Conservation (phyloP, 2,113 vertebrate genomes). For the Lagopus muta region DNA sequence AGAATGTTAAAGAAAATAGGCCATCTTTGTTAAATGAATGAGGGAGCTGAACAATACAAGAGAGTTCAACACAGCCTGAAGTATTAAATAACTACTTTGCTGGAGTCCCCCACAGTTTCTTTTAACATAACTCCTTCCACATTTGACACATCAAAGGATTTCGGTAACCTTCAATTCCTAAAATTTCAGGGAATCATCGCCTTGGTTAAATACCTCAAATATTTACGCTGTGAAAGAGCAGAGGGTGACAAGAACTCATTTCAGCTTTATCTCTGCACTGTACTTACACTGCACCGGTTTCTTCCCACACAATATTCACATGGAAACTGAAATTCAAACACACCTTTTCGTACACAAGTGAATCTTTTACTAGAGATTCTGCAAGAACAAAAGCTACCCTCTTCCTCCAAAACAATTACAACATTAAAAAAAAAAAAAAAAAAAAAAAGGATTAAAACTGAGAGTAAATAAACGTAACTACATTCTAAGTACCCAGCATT, state of each 20-base stretch:
- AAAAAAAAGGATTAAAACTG: constrained; percentile 44
- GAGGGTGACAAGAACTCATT: not conserved
- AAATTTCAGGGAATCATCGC: not conserved
- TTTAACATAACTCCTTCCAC: constrained; percentile 3
- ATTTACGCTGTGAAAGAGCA: constrained; percentile 8
- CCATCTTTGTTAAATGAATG: constrained; percentile 31
- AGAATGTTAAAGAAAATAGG: constrained; percentile 56
- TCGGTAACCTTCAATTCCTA: constrained; percentile 32
- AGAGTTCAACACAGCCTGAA: constrained; percentile 26
- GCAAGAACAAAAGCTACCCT: constrained; percentile 15
- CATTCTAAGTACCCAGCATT: constrained; percentile 28
- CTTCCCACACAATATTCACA: not conserved
- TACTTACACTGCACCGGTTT: not conserved
- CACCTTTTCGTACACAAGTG: not conserved
- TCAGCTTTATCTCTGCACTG: not conserved
- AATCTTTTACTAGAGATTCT: constrained; percentile 22
- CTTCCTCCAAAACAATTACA: constrained; percentile 9
- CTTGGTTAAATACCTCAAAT: not conserved
- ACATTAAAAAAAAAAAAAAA: not conserved
- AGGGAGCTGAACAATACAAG: constrained; percentile 38
- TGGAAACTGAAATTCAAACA: not conserved
- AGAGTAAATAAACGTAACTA: constrained; percentile 24
- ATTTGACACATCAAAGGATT: constrained; percentile 6
- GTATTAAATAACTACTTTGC: constrained; percentile 39
- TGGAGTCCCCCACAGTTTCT: not conserved